These are phyloP conservation scores for Chaetodon trifasciatus DNA, from an alignment of 2,797 vertebrate genomes.

Conservation along the genomic window DNA sequence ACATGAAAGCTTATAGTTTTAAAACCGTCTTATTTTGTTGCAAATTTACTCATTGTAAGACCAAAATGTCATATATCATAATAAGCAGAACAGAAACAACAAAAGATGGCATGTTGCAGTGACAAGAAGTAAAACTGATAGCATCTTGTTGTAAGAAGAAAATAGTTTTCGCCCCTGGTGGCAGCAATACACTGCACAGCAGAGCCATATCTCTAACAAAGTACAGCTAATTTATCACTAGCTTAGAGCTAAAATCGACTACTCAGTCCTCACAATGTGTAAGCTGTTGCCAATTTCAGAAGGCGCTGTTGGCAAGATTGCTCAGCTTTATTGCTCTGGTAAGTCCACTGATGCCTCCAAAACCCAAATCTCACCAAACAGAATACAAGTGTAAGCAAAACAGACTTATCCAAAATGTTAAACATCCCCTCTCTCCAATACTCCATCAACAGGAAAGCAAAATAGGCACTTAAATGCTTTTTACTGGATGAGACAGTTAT, in stretches of 20 bases:
- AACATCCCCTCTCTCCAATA: constrained; percentile 1
- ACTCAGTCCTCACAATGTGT: not conserved
- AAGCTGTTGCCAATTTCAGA: constrained; percentile 19
- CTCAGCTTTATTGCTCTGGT: constrained; percentile 16
- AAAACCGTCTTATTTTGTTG: not conserved
- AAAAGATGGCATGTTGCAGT: not conserved
- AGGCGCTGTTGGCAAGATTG: constrained; percentile 7
- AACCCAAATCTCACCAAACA: constrained; percentile 22
- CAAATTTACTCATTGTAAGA: not conserved
- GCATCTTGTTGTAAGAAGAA: not conserved
- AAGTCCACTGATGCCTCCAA: not conserved
- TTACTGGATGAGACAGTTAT: not conserved
- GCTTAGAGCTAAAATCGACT: not conserved
- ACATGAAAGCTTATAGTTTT: not conserved
- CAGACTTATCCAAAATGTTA: constrained; percentile 4
- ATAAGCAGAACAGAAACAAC: not conserved
- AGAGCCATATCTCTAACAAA: not conserved
- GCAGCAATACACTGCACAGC: not conserved
- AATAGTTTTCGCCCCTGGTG: not conserved
- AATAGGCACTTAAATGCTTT: not conserved
- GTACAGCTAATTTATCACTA: constrained; percentile 9
- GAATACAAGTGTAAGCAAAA: constrained; percentile 20
- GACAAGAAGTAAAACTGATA: not conserved
- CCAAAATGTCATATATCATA: not conserved
- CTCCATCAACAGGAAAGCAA: constrained; percentile 15